phyloP scores from a whole-genome alignment of 2,888 invertebrate species.

The Malthinus seriepunctatus region DNA sequence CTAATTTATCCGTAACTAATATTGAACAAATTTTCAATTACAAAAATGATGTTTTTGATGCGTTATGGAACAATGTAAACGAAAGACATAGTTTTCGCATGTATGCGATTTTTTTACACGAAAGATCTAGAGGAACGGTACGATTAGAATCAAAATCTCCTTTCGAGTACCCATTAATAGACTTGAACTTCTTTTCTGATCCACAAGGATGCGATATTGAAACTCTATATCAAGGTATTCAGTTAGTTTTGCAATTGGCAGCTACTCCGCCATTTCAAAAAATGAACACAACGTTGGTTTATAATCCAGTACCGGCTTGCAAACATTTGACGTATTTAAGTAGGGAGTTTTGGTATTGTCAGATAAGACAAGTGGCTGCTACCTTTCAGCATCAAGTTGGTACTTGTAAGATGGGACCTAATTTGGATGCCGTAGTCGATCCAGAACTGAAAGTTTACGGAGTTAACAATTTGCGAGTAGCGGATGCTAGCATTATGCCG shows the following conservation, averaged over 20 bases:
- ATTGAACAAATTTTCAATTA: constrained; percentile 3
- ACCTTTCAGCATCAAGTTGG: constrained; percentile 28
- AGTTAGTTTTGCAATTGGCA: constrained; percentile 51
- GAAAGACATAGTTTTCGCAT: constrained; percentile 37
- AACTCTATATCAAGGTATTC: constrained; percentile 58
- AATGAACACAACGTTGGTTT: constrained; percentile 55
- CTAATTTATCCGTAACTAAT: constrained; percentile 10
- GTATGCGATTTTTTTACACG: constrained; percentile 57
- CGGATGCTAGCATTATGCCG: constrained; percentile 72
- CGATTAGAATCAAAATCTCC: constrained; percentile 61
- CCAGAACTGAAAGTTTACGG: constrained; percentile 61
- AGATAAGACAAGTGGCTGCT: constrained; percentile 26
- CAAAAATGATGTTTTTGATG: constrained; percentile 17
- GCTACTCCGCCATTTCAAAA: constrained; percentile 58
- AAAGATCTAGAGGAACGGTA: constrained; percentile 57
- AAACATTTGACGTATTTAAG: constrained; percentile 15
- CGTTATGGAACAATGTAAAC: constrained; percentile 14
- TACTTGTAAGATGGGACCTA: constrained; percentile 33
- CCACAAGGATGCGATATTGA: constrained; percentile 59
- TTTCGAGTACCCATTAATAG: constrained; percentile 64
- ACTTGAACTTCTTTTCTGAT: constrained; percentile 66
- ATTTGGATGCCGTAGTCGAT: constrained; percentile 25
- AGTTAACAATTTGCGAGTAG: constrained; percentile 66
- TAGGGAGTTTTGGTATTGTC: constrained; percentile 35
- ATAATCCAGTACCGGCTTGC: constrained; percentile 20